Base-by-base conservation (phyloP, 2,113 vertebrate species). In the Eolophus roseicapilla region DNA sequence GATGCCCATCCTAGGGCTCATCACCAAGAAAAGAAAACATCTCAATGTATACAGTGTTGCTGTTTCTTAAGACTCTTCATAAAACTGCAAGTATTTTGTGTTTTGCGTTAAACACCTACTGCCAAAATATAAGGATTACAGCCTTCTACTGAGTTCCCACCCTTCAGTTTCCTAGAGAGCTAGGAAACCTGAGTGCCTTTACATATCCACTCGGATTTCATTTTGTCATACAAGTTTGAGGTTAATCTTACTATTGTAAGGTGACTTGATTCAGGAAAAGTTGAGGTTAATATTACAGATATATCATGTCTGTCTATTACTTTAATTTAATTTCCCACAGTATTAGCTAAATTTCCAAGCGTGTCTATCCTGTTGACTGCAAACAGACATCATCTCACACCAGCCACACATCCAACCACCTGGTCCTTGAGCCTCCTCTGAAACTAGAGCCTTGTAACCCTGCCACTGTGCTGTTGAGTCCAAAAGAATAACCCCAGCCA, bases 21-120 rank as follows among this genome's bases (percentile, higher is more conserved):
- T 14, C 67, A 41, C 5, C 35, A 64, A 50, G 49, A 82, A 49
- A 23, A 37, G n/a, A 71, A 55, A 70, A 43, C 10, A 47, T 5
- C 3, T 37, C 65, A 55, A 19, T 1, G 4, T 6, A 3, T 3
- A 8, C 9, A 86, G 46, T 0, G 0, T 18, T 76, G 19, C 52
- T 43, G 5, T 39, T 33, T 37, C 13, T 35, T 59, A 53, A 57
- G 70, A 49, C 4, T 70, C 15, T 27, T 43, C 69, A 33, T 35
- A 37, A 67, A 44, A 29, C 5, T 35, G 79, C 2, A 24, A 28
- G 24, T n/a, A 4, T 35, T 47, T 49, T 68, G 35, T 57, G 27
- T 28, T 92, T 74, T 68, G 27, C 23, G 77, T 76, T 79, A 43
- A 86, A 80, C 20, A 69, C 12, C 16, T 74, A 41, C 49, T 90